Conservation (phyloP, 2,113 vertebrate genomes). For the Heptranchias perlo region DNA sequence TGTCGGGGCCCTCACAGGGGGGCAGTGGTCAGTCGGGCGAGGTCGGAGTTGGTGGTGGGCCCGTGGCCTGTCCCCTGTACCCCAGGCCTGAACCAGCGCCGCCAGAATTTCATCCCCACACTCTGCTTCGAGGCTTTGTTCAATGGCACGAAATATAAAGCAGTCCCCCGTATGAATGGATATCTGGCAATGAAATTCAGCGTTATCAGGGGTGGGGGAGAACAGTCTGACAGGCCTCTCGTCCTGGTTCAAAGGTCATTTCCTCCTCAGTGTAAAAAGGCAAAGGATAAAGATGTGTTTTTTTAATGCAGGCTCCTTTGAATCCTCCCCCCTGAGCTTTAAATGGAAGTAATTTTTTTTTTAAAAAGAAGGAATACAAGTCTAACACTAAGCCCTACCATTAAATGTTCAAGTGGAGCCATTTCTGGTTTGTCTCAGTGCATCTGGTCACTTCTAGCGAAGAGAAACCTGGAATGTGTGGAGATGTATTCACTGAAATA, state of each 20-base stretch:
- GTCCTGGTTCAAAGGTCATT: slow-evolving; percentile 11
- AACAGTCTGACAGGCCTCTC: not conserved
- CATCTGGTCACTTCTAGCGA: slow-evolving; percentile 42
- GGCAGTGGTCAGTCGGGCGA: not conserved
- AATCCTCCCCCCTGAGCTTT: slow-evolving; percentile 16
- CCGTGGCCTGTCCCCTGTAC: no score
- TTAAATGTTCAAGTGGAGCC: not conserved
- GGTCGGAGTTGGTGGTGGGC: not conserved
- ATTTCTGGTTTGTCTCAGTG: not conserved
- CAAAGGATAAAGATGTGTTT: not conserved
- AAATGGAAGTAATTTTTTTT: slow-evolving; percentile 5
- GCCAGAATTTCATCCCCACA: not conserved
- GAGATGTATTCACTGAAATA: no score
- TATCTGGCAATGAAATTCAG: not conserved
- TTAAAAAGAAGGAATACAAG: not conserved
- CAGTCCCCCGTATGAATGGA: not conserved
- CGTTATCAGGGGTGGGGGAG: not conserved
- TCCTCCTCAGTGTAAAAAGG: not conserved
- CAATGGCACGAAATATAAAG: not conserved
- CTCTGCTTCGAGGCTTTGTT: not conserved
- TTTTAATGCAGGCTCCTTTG: not conserved
- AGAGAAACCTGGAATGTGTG: not conserved
- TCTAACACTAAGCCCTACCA: not conserved
- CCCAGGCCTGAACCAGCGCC: not conserved
- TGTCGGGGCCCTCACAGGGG: not conserved